These are phyloP conservation scores for Camptogramma bilineatum DNA, from an alignment of 2,888 invertebrate genomes.

Conservation along the genomic window DNA sequence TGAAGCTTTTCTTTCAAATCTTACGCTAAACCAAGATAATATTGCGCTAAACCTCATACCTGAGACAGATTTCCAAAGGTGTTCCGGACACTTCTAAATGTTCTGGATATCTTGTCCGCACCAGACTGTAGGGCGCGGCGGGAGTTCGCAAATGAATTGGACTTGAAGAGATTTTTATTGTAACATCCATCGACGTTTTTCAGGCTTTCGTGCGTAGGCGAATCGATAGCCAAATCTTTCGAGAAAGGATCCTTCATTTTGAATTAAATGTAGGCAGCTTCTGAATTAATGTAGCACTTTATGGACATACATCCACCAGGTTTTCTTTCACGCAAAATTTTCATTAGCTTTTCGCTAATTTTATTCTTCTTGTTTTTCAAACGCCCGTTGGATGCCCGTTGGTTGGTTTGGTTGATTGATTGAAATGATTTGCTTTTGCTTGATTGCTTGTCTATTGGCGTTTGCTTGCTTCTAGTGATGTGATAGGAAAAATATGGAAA, in stretches of 20 bases:
- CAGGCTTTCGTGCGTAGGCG: slow-evolving; percentile 73
- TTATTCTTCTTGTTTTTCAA: slow-evolving; percentile 37
- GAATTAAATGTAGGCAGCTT: background rate
- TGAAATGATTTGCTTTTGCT: no score
- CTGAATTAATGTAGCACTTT: slow-evolving; percentile 8
- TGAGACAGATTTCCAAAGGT: slow-evolving; percentile 89
- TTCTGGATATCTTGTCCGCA: slow-evolving; percentile 88
- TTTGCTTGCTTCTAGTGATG: no score
- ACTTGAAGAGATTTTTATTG: slow-evolving; percentile 75
- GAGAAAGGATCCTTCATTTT: slow-evolving; percentile 78
- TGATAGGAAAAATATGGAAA: no score
- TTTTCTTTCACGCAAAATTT: slow-evolving; percentile 51
- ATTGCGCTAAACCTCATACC: slow-evolving; percentile 76
- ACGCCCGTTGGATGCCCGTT: slow-evolving; percentile 52
- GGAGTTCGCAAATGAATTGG: slow-evolving; percentile 85
- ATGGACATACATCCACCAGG: slow-evolving; percentile 13
- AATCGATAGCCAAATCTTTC: slow-evolving; percentile 75
- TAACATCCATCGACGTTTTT: slow-evolving; percentile 78
- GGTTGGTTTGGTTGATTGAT: background rate
- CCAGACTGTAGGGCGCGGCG: slow-evolving; percentile 87
- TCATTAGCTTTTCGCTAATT: slow-evolving; percentile 53
- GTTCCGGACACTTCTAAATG: slow-evolving; percentile 87
- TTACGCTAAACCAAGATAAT: no score
- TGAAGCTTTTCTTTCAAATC: no score
- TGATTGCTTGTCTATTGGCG: background rate